phyloP scores from a whole-genome alignment of 2,797 vertebrate genomes.

The Melanotaenia maccullochi region DNA sequence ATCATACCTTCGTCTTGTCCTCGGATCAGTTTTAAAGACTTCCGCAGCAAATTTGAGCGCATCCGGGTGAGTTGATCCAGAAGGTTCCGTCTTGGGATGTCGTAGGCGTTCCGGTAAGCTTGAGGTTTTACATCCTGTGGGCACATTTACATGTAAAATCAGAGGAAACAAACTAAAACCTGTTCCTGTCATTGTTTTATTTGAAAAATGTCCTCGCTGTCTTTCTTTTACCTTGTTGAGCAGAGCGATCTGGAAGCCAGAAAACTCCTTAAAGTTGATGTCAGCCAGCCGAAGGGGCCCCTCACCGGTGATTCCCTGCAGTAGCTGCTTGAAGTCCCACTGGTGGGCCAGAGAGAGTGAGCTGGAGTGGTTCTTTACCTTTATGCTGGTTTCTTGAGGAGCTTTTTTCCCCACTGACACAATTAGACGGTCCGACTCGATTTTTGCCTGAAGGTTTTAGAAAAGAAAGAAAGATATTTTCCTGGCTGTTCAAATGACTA shows the following conservation, averaged over 20 bases:
- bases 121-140: slow-evolving; percentile 95
- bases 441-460: slow-evolving; percentile 88
- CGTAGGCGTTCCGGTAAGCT: slow-evolving; percentile 94
- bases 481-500: no score
- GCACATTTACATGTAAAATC: slow-evolving; percentile 3
- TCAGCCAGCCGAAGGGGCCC: slow-evolving; percentile 87
- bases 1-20: slow-evolving; percentile 95
- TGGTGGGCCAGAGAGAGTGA: slow-evolving; percentile 89
- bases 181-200: not conserved
- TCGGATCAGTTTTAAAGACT: slow-evolving; percentile 89
- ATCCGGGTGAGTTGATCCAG: slow-evolving; percentile 96
- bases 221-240: slow-evolving; percentile 89
- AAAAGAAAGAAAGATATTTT: not conserved
- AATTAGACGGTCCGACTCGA: slow-evolving; percentile 95
- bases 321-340: slow-evolving; percentile 91
- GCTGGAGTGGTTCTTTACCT: slow-evolving; percentile 94
- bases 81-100: slow-evolving; percentile 93
- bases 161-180: not conserved
- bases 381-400: slow-evolving; percentile 94
- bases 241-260: slow-evolving; percentile 94
- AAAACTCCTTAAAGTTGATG: slow-evolving; percentile 93
- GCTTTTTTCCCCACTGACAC: slow-evolving; percentile 97
- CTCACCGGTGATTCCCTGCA: slow-evolving; percentile 93
- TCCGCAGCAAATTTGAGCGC: slow-evolving; percentile 95
- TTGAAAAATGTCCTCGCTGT: not conserved